phyloP scores from a whole-genome alignment of 1,140 invertebrate species.

The Parapsyche elsis region DNA sequence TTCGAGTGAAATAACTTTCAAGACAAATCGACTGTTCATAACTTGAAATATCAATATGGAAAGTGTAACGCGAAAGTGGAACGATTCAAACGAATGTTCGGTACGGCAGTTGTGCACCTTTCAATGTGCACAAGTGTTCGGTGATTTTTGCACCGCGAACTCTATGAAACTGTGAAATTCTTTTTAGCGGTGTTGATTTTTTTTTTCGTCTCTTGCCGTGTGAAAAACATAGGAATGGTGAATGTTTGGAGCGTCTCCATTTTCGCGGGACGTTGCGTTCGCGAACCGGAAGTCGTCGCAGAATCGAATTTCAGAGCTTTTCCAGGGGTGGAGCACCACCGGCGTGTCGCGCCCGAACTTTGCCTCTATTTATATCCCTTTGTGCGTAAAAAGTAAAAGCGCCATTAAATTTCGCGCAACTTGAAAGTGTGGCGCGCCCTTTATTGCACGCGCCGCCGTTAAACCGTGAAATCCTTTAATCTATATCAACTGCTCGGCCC shows the following conservation, averaged over 20 bases:
- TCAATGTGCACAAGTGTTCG: too few relatives aligned
- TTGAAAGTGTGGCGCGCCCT: slow-evolving; percentile 29
- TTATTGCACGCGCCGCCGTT: slow-evolving; percentile 20
- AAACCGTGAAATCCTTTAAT: slow-evolving; percentile 41
- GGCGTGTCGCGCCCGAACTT: slow-evolving; percentile 24
- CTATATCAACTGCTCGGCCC: slow-evolving; percentile 11
- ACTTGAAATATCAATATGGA: too few relatives aligned
- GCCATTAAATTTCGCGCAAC: slow-evolving; percentile 43
- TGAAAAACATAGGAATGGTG: neutral
- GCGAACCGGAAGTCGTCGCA: neutral
- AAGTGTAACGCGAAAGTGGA: too few relatives aligned
- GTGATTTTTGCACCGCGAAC: too few relatives aligned
- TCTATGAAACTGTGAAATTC: too few relatives aligned
- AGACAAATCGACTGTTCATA: slow-evolving; percentile 5
- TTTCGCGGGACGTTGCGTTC: neutral
- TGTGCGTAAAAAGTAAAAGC: slow-evolving; percentile 47
- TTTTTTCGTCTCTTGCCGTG: too few relatives aligned
- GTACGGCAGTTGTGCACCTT: too few relatives aligned
- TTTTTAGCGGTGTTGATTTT: too few relatives aligned
- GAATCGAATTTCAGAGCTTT: slow-evolving; percentile 14
- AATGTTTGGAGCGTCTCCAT: neutral
- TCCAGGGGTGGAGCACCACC: neutral
- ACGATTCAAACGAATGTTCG: too few relatives aligned
- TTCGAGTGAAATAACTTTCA: slow-evolving; percentile 2
- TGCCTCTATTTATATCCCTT: slow-evolving; percentile 44